Base-by-base conservation (phyloP, 2,113 vertebrate species). In the Lagopus leucura region DNA sequence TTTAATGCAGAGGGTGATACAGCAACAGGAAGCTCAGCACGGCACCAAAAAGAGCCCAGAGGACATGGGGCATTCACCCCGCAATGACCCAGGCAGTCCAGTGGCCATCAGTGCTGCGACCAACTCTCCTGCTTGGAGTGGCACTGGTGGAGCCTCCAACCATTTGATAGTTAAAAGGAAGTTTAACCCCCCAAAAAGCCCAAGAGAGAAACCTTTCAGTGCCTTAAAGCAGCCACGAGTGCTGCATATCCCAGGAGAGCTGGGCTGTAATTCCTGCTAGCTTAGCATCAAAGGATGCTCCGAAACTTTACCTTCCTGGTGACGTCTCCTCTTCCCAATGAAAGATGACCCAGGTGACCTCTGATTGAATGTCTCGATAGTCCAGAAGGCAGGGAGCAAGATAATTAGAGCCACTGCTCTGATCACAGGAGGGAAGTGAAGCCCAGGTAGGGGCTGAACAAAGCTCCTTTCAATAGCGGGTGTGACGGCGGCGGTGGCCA, bases 341-440 rank as follows among this genome's bases (percentile, higher is more conserved):
- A 95, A 93, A 83, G 94, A 57, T 95, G 96, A 96, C 96, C 96
- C 79, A 79, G 76, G 74, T 91, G 96, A 97, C 96, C 96, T 92
- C 58, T 95, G 89, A 88, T 85, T 94, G 94, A 96, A 93, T 83
- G 90, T 92, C 92, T 67, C 30, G 67, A 89, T 94, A 92, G 96
- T 94, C 92, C 96, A 94, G 93, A 88, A 91, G 82, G 94, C 92
- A 95, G 50, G 54, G 84, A 92, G 94, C 72, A 28, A 82, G 94
- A 92, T 96, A 96, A 96, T 96, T 96, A 91, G 92, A 91, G 95
- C 93, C 85, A 36, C 55, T 93, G 77, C 75, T 86, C 90, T 96
- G 96, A 96, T 96, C 96, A 96, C 55, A 95, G 94, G 90, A 77
- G 89, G 93, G 93, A 96, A 91, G 95, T 96, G 96, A 95, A 83